phyloP scores from a whole-genome alignment of 35 echinoderm and acorn worm species.

The Chiridota heheva region DNA sequence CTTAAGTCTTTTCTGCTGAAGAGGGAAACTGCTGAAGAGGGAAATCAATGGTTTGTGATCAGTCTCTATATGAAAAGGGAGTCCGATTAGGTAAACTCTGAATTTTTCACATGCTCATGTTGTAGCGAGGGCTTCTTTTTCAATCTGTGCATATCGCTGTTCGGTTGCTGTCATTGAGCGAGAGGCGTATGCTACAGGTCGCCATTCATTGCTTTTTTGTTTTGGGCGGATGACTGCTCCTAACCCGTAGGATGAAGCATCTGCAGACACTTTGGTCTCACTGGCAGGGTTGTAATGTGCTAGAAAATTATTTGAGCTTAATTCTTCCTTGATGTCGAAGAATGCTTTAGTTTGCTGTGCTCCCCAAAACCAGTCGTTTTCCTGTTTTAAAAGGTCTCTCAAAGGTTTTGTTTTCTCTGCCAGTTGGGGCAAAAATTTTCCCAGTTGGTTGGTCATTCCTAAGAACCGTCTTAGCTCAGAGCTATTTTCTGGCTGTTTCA shows the following conservation, averaged over 20 bases:
- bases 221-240: slow-evolving; percentile 35
- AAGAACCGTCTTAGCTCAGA: slow-evolving; percentile 21
- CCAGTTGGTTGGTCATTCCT: slow-evolving; percentile 44
- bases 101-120: slow-evolving; percentile 59
- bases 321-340: neutral
- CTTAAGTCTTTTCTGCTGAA: slow-evolving; percentile 32
- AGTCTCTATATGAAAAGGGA: slow-evolving; percentile 38
- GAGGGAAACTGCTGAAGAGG: slow-evolving; percentile 20
- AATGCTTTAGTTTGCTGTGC: neutral
- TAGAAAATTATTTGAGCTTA: neutral
- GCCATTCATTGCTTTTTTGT: slow-evolving; percentile 2
- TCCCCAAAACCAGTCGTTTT: slow-evolving; percentile 9
- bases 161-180: slow-evolving; percentile 43
- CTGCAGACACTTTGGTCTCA: slow-evolving; percentile 38
- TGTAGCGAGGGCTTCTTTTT: slow-evolving; percentile 59
- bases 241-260: slow-evolving; percentile 44
- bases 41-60: slow-evolving; percentile 64
- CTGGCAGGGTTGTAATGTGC: neutral
- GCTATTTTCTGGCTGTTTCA: slow-evolving; percentile 9
- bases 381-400: slow-evolving; percentile 6
- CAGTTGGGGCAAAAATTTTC: slow-evolving; percentile 40
- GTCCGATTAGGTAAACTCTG: slow-evolving; percentile 36
- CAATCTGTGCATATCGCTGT: slow-evolving; percentile 56
- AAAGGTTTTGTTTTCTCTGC: slow-evolving; percentile 35
- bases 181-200: slow-evolving; percentile 39